A percentile compares a stretch with the other conserved stretches of the same genome.
Evolutionary conservation across 2,888 invertebrate species (phyloP).

Genomic region (Subacronicta megacephala): DNA sequence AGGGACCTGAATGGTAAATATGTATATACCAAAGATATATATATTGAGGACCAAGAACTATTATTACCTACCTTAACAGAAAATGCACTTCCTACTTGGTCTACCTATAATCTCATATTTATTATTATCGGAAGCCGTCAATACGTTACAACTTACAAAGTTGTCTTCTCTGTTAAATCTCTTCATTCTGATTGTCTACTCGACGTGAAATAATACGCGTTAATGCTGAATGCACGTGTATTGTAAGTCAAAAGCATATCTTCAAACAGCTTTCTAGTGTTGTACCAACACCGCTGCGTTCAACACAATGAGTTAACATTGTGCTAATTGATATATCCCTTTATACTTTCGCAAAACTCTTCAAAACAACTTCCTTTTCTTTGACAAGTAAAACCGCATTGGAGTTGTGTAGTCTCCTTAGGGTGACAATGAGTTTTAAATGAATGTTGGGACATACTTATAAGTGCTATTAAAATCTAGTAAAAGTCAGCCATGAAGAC

Average conservation of each 20-base stretch:
- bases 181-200: conserved; percentile 16
- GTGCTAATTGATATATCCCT: conserved; percentile 76
- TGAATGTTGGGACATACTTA: background rate
- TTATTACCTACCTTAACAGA: conserved; percentile 8
- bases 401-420: conserved; percentile 41
- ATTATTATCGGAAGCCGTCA: conserved; percentile 19
- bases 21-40: too few species aligned
- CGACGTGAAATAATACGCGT: conserved; percentile 38
- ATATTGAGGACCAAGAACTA: conserved; percentile 4
- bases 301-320: conserved; percentile 58
- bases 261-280: conserved; percentile 57
- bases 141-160: conserved; percentile 6
- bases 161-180: conserved; percentile 10
- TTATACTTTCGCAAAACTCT: conserved; percentile 76
- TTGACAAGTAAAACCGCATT: conserved; percentile 76
- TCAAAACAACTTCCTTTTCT: conserved; percentile 84
- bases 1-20: too few species aligned
- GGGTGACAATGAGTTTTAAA: conserved; percentile 15
- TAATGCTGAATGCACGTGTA: conserved; percentile 47
- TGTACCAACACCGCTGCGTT: conserved; percentile 71
- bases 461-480: too few species aligned
- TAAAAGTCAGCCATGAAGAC: too few species aligned
- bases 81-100: background rate
- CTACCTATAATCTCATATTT: too few species aligned
- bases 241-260: conserved; percentile 45